phyloP scores from a whole-genome alignment of 2,113 vertebrate species.

The Centrocercus urophasianus region DNA sequence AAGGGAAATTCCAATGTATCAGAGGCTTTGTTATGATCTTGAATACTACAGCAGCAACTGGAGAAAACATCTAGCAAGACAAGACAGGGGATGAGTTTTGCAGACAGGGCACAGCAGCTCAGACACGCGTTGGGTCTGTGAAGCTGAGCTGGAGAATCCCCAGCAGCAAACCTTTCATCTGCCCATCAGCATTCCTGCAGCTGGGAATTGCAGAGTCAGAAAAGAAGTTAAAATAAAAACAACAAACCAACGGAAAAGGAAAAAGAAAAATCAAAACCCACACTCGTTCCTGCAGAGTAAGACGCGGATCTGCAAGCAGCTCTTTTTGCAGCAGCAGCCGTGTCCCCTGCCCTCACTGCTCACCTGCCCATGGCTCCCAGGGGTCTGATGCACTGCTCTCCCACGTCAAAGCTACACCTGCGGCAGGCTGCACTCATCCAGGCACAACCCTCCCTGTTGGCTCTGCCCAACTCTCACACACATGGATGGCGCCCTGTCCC shows the following conservation, averaged over 20 bases:
- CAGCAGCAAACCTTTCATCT: not conserved
- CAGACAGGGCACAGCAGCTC: not conserved
- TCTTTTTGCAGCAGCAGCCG: not conserved
- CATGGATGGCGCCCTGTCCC: accelerated
- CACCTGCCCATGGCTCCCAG: accelerated
- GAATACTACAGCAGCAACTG: not conserved
- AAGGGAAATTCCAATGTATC: not conserved
- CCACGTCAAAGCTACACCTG: not conserved
- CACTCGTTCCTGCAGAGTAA: not conserved
- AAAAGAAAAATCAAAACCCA: not conserved
- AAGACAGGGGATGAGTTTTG: not conserved
- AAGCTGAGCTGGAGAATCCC: slow-evolving; percentile 8
- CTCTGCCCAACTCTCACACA: not conserved
- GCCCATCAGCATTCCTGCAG: not conserved
- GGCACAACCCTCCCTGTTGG: accelerated
- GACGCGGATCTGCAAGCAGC: not conserved
- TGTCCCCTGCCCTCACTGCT: not conserved
- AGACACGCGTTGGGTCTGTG: accelerated
- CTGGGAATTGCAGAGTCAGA: not conserved
- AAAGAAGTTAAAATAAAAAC: not conserved
- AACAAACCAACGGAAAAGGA: not conserved
- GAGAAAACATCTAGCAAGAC: not conserved
- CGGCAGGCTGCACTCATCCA: accelerated
- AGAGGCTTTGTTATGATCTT: not conserved
- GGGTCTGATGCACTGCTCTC: accelerated